Percentiles rank a stretch among this genome's conserved stretches.
These are phyloP conservation scores for Chrysomallon squamiferum DNA, from an alignment of 1,140 invertebrate genomes.

Conservation along the genomic window DNA sequence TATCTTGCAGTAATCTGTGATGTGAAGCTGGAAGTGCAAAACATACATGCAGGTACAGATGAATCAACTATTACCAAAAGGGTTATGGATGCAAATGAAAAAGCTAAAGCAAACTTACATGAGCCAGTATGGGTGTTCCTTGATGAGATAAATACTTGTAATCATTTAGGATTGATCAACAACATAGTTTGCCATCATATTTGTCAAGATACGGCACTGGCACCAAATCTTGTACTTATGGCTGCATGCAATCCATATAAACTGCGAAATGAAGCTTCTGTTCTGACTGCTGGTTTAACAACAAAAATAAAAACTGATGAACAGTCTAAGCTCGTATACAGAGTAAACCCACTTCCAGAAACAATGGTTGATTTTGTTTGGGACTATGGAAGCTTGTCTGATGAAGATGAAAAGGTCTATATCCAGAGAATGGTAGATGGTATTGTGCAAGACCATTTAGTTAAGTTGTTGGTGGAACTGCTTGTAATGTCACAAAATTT, in stretches of 20 bases:
- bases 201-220: conserved; percentile 9
- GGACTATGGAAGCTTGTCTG: conserved; percentile 30
- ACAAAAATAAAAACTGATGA: conserved; percentile 21
- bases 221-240: conserved; percentile 26
- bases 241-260: conserved; percentile 37
- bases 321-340: conserved; percentile 22
- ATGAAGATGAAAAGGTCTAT: conserved; percentile 26
- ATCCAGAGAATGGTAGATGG: conserved; percentile 21
- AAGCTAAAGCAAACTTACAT: neutral
- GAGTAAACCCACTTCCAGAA: conserved; percentile 29
- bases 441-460: neutral
- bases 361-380: conserved; percentile 33
- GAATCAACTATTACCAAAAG: conserved; percentile 1
- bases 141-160: conserved; percentile 33
- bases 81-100: conserved; percentile 1
- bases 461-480: conserved; percentile 8
- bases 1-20: conserved; percentile 33
- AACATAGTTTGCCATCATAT: conserved; percentile 25
- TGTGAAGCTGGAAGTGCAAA: conserved; percentile 12
- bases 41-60: conserved; percentile 27
- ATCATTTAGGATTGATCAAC: conserved; percentile 19
- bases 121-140: conserved; percentile 20
- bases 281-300: conserved; percentile 18
- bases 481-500: conserved; percentile 25
- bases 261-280: conserved; percentile 7